Percentiles rank a stretch among this genome's conserved stretches.
phyloP scores from a whole-genome alignment of 2,113 vertebrate genomes.

The Festucalex cinctus region DNA sequence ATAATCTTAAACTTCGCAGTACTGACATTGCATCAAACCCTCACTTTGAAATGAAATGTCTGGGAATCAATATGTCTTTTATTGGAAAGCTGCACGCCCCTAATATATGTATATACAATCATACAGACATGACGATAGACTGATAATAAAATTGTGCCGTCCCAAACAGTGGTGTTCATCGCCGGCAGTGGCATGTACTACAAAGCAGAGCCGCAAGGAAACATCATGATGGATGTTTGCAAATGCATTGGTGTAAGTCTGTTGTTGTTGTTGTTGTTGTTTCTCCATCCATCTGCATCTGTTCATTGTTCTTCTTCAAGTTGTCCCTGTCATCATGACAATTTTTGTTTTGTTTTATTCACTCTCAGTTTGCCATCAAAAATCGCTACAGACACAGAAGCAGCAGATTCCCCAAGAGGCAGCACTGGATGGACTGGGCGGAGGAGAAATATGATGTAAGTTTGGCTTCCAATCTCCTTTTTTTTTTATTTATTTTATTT shows the following conservation, averaged over 20 bases:
- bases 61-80: no score
- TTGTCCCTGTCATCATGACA: neutral
- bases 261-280: neutral
- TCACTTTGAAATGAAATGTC: no score
- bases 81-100: no score
- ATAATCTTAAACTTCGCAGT: no score
- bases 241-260: conserved; percentile 87
- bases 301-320: neutral
- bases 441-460: conserved; percentile 86
- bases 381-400: conserved; percentile 85
- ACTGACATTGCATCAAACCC: no score
- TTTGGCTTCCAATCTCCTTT: conserved; percentile 3
- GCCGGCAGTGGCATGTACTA: conserved; percentile 86
- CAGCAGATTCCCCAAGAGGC: conserved; percentile 76
- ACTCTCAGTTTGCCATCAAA: conserved; percentile 81
- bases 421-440: conserved; percentile 97
- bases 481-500: no score
- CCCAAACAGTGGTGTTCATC: conserved; percentile 84
- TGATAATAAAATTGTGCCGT: conserved; percentile 14
- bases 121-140: neutral
- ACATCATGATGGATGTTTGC: conserved; percentile 82
- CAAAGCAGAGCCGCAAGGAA: conserved; percentile 86
- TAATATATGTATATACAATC: no score
- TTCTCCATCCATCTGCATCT: neutral
- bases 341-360: conserved; percentile 4